These are phyloP conservation scores for Vireo griseus DNA, from an alignment of 2,797 vertebrate genomes.

Conservation along the genomic window DNA sequence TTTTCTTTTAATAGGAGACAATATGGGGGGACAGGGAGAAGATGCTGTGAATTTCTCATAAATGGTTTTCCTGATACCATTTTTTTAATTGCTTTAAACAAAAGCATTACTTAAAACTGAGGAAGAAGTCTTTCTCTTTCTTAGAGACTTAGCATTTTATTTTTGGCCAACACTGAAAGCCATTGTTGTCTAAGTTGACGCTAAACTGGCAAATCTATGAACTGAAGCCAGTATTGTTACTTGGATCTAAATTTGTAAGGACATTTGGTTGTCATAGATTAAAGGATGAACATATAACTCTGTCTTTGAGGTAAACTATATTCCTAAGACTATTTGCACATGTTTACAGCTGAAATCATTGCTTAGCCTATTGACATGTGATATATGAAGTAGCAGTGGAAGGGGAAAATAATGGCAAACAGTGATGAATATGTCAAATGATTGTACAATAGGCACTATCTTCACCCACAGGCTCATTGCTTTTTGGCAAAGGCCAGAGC, in stretches of 20 bases:
- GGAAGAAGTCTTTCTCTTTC: conserved; percentile 19
- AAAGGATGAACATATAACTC: not conserved
- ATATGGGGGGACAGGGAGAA: not conserved
- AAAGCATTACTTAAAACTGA: conserved; percentile 16
- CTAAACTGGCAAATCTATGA: conserved; percentile 33
- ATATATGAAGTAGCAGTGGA: not conserved
- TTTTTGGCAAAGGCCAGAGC: not conserved
- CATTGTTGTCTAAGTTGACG: conserved; percentile 1
- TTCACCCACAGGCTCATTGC: not conserved
- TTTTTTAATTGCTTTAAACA: not conserved
- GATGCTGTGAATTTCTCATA: not conserved
- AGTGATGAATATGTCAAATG: not conserved
- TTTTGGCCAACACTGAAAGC: conserved; percentile 33
- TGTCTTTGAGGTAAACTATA: too few species aligned
- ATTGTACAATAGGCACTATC: rapidly evolving
- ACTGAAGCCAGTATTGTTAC: conserved; percentile 58
- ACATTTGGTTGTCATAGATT: not conserved
- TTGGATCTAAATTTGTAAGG: conserved; percentile 28
- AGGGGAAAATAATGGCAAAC: not conserved
- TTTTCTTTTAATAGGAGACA: not conserved
- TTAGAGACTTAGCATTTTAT: not conserved
- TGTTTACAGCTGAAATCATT: not conserved
- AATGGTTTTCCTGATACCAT: not conserved
- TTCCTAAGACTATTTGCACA: not conserved
- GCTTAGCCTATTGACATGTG: not conserved